Percentiles rank a stretch among this genome's conserved stretches.
Conservation (phyloP, 2,113 vertebrate genomes). For the Myxocyprinus asiaticus region DNA sequence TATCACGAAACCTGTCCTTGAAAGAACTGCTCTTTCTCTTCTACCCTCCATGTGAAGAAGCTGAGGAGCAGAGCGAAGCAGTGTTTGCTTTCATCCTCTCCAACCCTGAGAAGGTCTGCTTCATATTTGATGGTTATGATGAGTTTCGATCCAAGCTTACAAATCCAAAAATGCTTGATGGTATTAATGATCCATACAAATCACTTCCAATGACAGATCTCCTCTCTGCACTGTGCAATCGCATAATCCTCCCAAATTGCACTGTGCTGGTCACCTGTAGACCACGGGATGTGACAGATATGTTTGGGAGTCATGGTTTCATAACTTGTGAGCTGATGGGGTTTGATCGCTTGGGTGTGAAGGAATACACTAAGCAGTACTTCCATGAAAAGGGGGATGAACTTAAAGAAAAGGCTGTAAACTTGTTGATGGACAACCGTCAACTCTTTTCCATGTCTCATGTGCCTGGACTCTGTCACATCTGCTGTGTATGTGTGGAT, state of each 20-base stretch:
- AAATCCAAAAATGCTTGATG: conserved; percentile 1
- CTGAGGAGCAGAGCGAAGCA: conserved; percentile 54
- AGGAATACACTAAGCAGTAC: conserved; percentile 77
- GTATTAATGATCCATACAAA: conserved; percentile 20
- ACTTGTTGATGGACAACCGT: conserved; percentile 66
- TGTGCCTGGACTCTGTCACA: conserved; percentile 80
- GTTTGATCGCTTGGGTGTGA: conserved; percentile 75
- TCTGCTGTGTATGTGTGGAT: conserved; percentile 83
- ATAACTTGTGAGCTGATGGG: conserved; percentile 78
- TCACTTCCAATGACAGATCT: conserved; percentile 71
- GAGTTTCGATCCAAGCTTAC: conserved; percentile 74
- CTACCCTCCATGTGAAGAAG: conserved; percentile 68
- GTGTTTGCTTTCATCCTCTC: conserved; percentile 79
- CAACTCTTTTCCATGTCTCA: conserved; percentile 83
- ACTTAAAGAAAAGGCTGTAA: conserved; percentile 63
- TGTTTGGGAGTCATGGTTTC: conserved; percentile 63
- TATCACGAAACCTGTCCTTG: conserved; percentile 74
- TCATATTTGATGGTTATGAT: conserved; percentile 91
- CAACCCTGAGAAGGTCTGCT: conserved; percentile 73
- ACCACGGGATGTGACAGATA: conserved; percentile 70
- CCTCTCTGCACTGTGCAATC: conserved; percentile 77
- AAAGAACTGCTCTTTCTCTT: conserved; percentile 82
- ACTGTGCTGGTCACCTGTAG: conserved; percentile 85
- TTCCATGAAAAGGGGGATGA: conserved; percentile 66
- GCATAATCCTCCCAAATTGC: conserved; percentile 82